phyloP scores from a whole-genome alignment of 2,888 invertebrate genomes.

The Drosophila rellima region DNA sequence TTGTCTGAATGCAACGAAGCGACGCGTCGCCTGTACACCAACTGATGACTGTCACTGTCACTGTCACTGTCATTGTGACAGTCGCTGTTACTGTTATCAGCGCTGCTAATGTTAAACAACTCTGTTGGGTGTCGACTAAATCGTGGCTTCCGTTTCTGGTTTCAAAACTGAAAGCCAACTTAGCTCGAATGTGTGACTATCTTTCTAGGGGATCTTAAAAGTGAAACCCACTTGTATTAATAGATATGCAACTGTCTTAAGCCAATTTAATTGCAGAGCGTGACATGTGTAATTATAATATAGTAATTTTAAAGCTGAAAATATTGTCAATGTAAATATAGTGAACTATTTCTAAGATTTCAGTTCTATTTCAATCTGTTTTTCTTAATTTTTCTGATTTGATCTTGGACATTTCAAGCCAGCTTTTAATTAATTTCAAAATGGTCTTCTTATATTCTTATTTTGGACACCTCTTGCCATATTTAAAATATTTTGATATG shows the following conservation, averaged over 20 bases:
- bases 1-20: conserved; percentile 68
- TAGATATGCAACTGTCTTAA: conserved; percentile 18
- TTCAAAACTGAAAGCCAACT: conserved; percentile 64
- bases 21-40: conserved; percentile 58
- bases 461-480: background rate
- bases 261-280: conserved; percentile 16
- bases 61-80: conserved; percentile 8
- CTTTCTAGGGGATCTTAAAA: conserved; percentile 52
- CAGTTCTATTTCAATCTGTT: background rate
- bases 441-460: conserved; percentile 17
- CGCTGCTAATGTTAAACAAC: conserved; percentile 17
- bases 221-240: conserved; percentile 58
- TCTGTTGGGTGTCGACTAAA: conserved; percentile 37
- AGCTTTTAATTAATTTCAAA: conserved; percentile 56
- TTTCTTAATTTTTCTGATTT: background rate
- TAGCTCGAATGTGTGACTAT: conserved; percentile 6
- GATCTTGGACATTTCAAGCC: conserved; percentile 20
- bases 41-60: conserved; percentile 36
- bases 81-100: conserved; percentile 13
- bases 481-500: background rate
- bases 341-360: too few species aligned
- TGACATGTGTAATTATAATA: conserved; percentile 19
- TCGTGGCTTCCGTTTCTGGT: conserved; percentile 62
- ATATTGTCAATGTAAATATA: conserved; percentile 4
- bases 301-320: background rate